Conservation (phyloP, 1,140 invertebrate species). For the Drosophila leontia region DNA sequence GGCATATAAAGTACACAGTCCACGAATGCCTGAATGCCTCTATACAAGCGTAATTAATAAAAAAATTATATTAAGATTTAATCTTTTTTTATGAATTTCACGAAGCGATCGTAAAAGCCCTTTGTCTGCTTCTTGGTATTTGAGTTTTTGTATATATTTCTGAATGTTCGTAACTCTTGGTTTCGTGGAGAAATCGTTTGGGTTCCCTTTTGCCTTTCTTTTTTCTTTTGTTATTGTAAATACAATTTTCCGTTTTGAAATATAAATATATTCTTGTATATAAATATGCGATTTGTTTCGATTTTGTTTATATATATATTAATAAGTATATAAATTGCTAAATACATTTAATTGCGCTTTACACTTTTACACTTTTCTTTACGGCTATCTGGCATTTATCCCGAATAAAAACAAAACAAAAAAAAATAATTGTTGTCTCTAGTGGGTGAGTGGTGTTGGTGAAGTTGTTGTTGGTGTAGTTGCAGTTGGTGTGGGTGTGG, state of each 20-base stretch:
- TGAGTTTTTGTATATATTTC: slow-evolving; percentile 5
- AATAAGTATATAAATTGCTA: slow-evolving; percentile 76
- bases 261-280: slow-evolving; percentile 72
- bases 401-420: slow-evolving; percentile 60
- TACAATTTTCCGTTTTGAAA: slow-evolving; percentile 65
- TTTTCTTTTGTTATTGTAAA: slow-evolving; percentile 59
- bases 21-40: neutral
- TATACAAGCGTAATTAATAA: neutral
- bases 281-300: slow-evolving; percentile 71
- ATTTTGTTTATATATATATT: slow-evolving; percentile 54
- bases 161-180: slow-evolving; percentile 5
- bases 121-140: slow-evolving; percentile 2
- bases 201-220: neutral
- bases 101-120: neutral
- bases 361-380: slow-evolving; percentile 64
- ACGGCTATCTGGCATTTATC: slow-evolving; percentile 70
- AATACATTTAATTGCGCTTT: slow-evolving; percentile 81
- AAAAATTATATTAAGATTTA: neutral
- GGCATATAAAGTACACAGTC: too few relatives aligned
- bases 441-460: slow-evolving; percentile 26
- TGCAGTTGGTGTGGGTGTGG: neutral
- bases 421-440: slow-evolving; percentile 57
- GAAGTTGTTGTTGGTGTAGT: neutral
- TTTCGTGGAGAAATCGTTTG: neutral
- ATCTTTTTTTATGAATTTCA: neutral